Evolutionary conservation across 2,888 invertebrate genomes (phyloP).

Genomic region (Athetis lepigone): DNA sequence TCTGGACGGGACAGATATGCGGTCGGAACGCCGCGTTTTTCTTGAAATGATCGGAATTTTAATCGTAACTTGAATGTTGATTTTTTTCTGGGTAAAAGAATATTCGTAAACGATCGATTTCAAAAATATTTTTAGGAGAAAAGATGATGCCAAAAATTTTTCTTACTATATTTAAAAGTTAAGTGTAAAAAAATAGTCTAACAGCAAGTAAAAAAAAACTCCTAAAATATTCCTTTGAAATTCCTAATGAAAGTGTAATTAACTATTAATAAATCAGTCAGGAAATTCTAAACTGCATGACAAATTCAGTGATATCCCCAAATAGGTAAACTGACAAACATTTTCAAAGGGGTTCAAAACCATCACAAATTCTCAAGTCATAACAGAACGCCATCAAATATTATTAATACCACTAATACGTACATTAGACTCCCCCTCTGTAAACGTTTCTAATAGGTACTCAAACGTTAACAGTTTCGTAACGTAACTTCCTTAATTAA

Average conservation of each 20-base stretch:
- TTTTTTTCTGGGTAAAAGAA: neutral
- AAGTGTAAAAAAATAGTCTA: too few species aligned
- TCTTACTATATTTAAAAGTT: too few species aligned
- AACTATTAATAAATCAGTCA: too few species aligned
- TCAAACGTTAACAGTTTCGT: slow-evolving; percentile 28
- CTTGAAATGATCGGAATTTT: slow-evolving; percentile 25
- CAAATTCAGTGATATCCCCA: too few species aligned
- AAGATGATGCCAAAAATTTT: too few species aligned
- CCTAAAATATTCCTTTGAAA: too few species aligned
- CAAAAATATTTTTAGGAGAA: neutral
- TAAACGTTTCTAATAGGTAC: slow-evolving; percentile 24
- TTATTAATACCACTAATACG: slow-evolving; percentile 38
- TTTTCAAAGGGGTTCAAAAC: slow-evolving; percentile 14
- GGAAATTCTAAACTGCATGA: too few species aligned
- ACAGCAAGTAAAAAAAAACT: too few species aligned
- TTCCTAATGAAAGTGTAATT: too few species aligned
- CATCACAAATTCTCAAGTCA: slow-evolving; percentile 23
- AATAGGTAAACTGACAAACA: too few species aligned
- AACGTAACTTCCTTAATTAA: slow-evolving; percentile 48
- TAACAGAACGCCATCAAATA: slow-evolving; percentile 29
- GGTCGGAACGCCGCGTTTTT: slow-evolving; percentile 57
- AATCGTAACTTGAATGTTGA: slow-evolving; percentile 7
- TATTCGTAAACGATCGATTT: neutral
- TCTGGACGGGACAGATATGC: slow-evolving; percentile 66
- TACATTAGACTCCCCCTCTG: slow-evolving; percentile 30